Base-by-base conservation (phyloP, 2,797 vertebrate species). In the Odontamblyopus rebecca region DNA sequence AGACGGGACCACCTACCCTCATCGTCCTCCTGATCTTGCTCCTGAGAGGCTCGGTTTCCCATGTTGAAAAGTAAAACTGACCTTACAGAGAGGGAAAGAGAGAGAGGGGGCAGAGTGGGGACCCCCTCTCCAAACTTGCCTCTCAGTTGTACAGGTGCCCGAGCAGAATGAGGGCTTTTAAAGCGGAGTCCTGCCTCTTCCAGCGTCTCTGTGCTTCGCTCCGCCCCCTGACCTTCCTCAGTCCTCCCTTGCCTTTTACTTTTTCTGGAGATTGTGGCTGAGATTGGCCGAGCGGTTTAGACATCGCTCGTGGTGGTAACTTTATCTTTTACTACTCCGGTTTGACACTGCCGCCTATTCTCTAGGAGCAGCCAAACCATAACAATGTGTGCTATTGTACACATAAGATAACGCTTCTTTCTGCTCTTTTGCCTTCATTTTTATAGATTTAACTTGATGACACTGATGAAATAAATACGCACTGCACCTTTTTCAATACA, bases 1-100 rank as follows among this genome's bases (percentile, higher is more conserved):
- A 67, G 68, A 70, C 65, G 35, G 30, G 50, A 29, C 3, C 18
- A 77, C 93, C 74, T 94, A 94, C 92, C 93, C 82, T 91, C 80
- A 77, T 88, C 77, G 76, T 84, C 83, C 68, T 83, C 75, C 82
- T 87, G 80, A 83, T 88, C 85, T 75, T 75, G 85, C 60, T 61
- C 60, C 30, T 61, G 85, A 86, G 93, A 94, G 59, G 79, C 88
- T 54, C 81, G 89, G 67, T 92, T 94, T 68, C 93, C 93, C 93
- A 94, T 94, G 81, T 54, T 63, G 74, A 82, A 72, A 77, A 69
- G 59, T 66, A 71, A 64, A 75, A 70, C 62, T 76, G 60, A 18
- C 59, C 35, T 38, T 7, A 38, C 35, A 38, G 35, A 9, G 35
- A 35, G 32, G 18, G 32, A 56, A 77, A 56, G 75, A 19, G 62